Evolutionary conservation across 2,113 vertebrate genomes (phyloP).

Genomic region (Falcunculus frontatus): DNA sequence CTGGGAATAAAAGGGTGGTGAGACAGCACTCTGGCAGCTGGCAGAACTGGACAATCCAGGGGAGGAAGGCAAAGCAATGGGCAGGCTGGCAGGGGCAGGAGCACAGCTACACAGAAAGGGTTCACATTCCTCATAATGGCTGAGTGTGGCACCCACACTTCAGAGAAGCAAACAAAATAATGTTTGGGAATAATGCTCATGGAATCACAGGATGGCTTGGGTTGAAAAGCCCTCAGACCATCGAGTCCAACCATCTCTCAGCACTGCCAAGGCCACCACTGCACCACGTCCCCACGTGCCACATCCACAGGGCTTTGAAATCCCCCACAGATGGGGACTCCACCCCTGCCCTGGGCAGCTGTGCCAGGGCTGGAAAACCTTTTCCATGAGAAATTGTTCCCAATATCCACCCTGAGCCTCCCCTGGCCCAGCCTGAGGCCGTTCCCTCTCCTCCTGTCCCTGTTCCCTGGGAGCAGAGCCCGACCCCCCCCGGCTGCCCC

Average conservation of each 20-base stretch:
- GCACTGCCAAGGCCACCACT: background rate
- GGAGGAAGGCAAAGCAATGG: background rate
- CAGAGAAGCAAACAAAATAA: background rate
- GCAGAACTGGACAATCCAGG: background rate
- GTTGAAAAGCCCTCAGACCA: background rate
- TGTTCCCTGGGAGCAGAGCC: background rate
- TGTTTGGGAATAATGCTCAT: fast-evolving
- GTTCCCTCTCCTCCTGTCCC: background rate
- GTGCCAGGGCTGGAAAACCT: background rate
- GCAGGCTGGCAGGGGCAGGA: background rate
- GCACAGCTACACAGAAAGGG: background rate
- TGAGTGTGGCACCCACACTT: background rate
- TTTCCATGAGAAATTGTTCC: background rate
- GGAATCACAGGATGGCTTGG: background rate
- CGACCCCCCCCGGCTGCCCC: background rate
- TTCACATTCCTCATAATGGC: background rate
- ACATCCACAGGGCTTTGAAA: background rate
- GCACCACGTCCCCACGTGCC: background rate
- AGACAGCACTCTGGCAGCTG: background rate
- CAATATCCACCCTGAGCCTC: background rate
- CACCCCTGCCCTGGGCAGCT: background rate
- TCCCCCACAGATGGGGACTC: background rate
- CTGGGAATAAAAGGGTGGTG: background rate
- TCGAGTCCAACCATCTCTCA: background rate
- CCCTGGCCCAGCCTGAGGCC: background rate